These are phyloP conservation scores for Platichthys flesus DNA, from an alignment of 2,113 vertebrate species.

Conservation along the genomic window DNA sequence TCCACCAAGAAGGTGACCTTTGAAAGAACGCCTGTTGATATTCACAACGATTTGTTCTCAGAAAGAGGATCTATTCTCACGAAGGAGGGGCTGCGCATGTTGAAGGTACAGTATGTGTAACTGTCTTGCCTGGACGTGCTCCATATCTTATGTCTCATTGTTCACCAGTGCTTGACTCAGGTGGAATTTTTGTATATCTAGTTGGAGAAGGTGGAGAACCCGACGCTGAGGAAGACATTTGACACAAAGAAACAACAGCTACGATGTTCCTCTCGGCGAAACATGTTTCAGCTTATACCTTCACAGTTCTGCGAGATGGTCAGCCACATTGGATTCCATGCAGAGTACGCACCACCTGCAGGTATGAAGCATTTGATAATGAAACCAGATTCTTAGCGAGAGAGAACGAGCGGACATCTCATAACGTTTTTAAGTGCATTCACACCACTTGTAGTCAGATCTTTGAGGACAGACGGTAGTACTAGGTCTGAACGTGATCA, in stretches of 20 bases:
- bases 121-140: neutral
- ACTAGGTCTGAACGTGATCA: neutral
- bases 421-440: too few relatives aligned
- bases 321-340: constrained; percentile 86
- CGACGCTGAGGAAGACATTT: constrained; percentile 73
- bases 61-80: constrained; percentile 48
- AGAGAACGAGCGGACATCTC: too few relatives aligned
- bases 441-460: too few relatives aligned
- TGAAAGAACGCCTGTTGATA: rapidly evolving
- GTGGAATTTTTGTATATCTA: constrained; percentile 44
- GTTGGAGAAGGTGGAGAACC: constrained; percentile 86
- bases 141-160: neutral
- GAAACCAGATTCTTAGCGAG: neutral
- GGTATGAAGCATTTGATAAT: constrained; percentile 76
- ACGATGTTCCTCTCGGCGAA: neutral
- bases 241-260: constrained; percentile 73
- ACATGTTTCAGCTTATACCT: constrained; percentile 84
- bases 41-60: rapidly evolving
- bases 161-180: neutral
- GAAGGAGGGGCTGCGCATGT: constrained; percentile 56
- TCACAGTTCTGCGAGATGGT: constrained; percentile 83
- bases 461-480: too few relatives aligned
- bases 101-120: constrained; percentile 71
- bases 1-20: rapidly evolving
- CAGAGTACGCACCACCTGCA: constrained; percentile 77